Conservation (phyloP, 2,888 invertebrate genomes). For the Theretra japonica region DNA sequence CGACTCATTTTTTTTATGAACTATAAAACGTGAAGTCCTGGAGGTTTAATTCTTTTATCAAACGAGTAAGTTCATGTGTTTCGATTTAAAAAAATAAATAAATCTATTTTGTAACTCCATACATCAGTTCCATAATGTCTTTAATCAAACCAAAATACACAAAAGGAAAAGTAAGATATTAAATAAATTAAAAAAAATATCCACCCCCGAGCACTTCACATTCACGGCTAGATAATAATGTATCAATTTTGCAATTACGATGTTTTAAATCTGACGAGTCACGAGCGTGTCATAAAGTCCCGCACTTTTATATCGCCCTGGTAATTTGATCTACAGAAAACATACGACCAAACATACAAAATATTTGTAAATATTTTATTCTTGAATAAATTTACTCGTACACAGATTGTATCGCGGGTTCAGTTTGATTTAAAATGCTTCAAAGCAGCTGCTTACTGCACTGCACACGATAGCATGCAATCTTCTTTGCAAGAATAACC, state of each 20-base stretch:
- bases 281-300: slow-evolving; percentile 11
- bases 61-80: too few species aligned
- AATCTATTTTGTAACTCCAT: too few species aligned
- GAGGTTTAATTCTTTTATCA: too few species aligned
- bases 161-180: background rate
- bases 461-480: too few species aligned
- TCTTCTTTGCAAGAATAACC: too few species aligned
- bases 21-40: too few species aligned
- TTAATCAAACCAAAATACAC: background rate
- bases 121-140: too few species aligned
- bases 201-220: background rate
- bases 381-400: background rate
- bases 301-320: slow-evolving; percentile 8
- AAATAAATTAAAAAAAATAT: background rate
- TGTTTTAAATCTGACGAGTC: slow-evolving; percentile 14
- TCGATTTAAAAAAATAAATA: too few species aligned
- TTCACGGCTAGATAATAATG: background rate
- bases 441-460: too few species aligned
- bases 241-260: slow-evolving; percentile 21
- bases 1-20: too few species aligned
- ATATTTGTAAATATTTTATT: background rate
- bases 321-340: slow-evolving; percentile 1
- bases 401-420: too few species aligned
- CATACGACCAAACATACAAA: background rate
- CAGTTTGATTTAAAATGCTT: too few species aligned